These are phyloP conservation scores for Phengaris arion DNA, from an alignment of 2,888 invertebrate genomes.

Conservation along the genomic window DNA sequence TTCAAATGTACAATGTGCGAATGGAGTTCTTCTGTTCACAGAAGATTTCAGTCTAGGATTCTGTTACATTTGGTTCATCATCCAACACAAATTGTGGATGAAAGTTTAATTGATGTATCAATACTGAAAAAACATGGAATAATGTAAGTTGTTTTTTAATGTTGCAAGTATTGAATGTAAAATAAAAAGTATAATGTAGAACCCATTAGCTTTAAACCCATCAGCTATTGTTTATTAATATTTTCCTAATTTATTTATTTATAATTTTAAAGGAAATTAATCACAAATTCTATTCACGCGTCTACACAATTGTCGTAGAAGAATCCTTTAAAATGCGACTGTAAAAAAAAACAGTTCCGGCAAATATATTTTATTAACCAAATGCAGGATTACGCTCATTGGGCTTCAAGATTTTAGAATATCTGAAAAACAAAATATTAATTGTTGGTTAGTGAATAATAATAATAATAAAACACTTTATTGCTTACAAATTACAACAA, in stretches of 20 bases:
- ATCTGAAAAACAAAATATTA: conserved; percentile 36
- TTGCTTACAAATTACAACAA: no score
- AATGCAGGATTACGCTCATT: conserved; percentile 46
- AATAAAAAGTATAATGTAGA: neutral
- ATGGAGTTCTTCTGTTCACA: conserved; percentile 47
- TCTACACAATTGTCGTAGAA: neutral
- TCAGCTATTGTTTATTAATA: neutral
- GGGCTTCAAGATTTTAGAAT: conserved; percentile 51
- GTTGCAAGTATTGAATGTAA: no score
- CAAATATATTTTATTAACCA: conserved; percentile 40
- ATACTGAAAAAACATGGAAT: conserved; percentile 46
- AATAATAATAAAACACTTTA: no score
- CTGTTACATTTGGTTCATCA: conserved; percentile 67
- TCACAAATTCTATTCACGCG: no score
- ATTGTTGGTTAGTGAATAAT: no score
- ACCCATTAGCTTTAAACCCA: neutral
- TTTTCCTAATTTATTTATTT: no score
- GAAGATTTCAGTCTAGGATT: conserved; percentile 45
- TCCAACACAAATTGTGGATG: conserved; percentile 54
- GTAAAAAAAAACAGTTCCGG: neutral
- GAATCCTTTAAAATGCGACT: neutral
- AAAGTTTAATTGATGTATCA: conserved; percentile 48
- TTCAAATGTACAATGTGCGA: conserved; percentile 53
- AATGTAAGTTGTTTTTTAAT: conserved; percentile 31
- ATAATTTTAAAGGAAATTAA: no score